A percentile compares a stretch with the other conserved stretches of the same genome.
Conservation (phyloP, 2,888 invertebrate genomes). For the Caenorhabditis japonica region DNA sequence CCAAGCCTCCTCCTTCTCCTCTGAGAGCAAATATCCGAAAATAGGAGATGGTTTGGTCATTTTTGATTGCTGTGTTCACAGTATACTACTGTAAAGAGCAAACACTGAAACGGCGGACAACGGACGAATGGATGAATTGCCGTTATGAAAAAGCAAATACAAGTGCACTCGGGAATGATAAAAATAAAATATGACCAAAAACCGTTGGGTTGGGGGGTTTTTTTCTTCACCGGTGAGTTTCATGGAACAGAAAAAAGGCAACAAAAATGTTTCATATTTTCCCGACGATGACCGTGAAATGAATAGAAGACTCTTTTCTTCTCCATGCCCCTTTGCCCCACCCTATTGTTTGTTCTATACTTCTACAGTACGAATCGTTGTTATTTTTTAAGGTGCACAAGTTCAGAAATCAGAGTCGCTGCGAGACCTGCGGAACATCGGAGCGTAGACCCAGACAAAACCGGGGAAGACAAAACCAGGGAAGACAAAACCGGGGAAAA, state of each 20-base stretch:
- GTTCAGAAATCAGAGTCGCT: not conserved
- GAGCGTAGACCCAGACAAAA: too few relatives aligned
- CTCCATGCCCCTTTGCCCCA: slow-evolving; percentile 1
- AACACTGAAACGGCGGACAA: slow-evolving; percentile 19
- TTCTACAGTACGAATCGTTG: slow-evolving; percentile 7
- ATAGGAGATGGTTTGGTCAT: slow-evolving; percentile 2
- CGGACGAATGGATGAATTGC: slow-evolving; percentile 20
- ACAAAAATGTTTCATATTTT: not conserved
- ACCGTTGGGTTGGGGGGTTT: not conserved
- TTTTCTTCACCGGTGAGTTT: not conserved
- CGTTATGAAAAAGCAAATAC: slow-evolving; percentile 35
- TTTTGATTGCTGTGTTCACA: slow-evolving; percentile 3
- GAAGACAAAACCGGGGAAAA: too few relatives aligned
- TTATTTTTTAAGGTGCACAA: not conserved
- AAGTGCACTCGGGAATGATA: slow-evolving; percentile 19
- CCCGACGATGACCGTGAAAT: not conserved
- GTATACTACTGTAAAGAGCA: slow-evolving; percentile 34
- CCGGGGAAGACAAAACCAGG: too few relatives aligned
- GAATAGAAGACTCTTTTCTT: slow-evolving; percentile 13
- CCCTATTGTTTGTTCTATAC: not conserved
- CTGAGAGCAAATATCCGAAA: not conserved
- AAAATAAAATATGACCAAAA: slow-evolving; percentile 28
- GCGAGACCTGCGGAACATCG: too few relatives aligned
- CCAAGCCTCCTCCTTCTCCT: too few relatives aligned
- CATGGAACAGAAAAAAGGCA: not conserved